Percentiles rank a stretch among this genome's conserved stretches.
phyloP scores from a whole-genome alignment of 2,113 vertebrate genomes.

The Hoplias malabaricus region DNA sequence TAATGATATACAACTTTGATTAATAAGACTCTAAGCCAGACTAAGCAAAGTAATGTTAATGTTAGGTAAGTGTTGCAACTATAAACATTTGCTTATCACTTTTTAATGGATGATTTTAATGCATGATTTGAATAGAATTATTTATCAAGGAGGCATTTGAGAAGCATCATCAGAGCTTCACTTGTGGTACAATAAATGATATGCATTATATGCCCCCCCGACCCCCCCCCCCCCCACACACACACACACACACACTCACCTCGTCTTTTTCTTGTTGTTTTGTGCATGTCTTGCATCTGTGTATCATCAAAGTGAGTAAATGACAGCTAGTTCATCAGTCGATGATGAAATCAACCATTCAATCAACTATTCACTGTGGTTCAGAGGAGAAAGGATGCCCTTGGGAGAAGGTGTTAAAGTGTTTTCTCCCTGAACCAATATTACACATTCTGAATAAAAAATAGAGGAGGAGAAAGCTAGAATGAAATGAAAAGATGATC shows the following conservation, averaged over 20 bases:
- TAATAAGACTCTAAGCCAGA: no score
- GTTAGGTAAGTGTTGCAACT: no score
- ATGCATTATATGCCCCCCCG: no score
- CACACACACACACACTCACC: neutral
- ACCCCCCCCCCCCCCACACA: no score
- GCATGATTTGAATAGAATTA: neutral
- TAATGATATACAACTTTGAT: no score
- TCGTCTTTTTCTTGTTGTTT: neutral
- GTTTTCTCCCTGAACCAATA: slow-evolving; percentile 51
- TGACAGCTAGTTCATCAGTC: neutral
- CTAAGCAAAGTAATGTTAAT: no score
- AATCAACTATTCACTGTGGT: slow-evolving; percentile 4
- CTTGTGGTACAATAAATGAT: neutral
- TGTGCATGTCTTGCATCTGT: neutral
- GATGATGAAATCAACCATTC: slow-evolving; percentile 2
- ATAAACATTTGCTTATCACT: no score
- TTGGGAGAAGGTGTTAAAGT: neutral
- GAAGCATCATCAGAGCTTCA: neutral
- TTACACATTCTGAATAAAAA: slow-evolving; percentile 52
- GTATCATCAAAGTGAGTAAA: neutral
- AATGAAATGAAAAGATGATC: slow-evolving; percentile 43
- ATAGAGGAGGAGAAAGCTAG: slow-evolving; percentile 56
- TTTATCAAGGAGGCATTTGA: neutral
- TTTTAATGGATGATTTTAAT: no score
- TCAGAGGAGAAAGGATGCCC: neutral